Conservation (phyloP, 2,113 vertebrate genomes). For the Hyperopisus bebe region DNA sequence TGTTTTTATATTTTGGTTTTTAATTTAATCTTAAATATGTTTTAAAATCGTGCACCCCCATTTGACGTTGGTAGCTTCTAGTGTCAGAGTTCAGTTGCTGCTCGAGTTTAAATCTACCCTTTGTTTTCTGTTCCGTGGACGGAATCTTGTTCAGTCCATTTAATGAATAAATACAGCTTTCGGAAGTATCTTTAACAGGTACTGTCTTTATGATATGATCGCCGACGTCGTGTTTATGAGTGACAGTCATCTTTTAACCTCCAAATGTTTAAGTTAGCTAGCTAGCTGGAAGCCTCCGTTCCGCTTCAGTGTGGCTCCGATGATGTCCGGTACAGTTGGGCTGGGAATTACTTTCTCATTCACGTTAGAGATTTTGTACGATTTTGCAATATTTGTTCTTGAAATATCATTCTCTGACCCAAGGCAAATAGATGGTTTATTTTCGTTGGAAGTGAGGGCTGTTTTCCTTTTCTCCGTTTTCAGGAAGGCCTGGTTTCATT, state of each 20-base stretch:
- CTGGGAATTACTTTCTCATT: not conserved
- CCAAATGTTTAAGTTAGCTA: not conserved
- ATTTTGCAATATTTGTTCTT: not conserved
- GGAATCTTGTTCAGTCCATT: not conserved
- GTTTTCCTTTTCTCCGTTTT: not conserved
- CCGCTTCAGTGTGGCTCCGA: not conserved
- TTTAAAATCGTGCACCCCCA: not conserved
- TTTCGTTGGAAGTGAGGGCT: not conserved
- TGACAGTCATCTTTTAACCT: not conserved
- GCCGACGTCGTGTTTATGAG: not conserved
- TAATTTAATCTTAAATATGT: not conserved
- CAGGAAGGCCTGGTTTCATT: not conserved
- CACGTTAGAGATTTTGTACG: not conserved
- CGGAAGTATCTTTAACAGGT: constrained; percentile 5
- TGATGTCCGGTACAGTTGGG: not conserved
- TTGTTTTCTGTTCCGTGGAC: constrained; percentile 6
- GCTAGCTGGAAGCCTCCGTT: not conserved
- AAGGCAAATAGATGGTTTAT: not conserved
- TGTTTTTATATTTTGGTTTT: not conserved
- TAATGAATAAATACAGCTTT: not conserved
- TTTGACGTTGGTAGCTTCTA: constrained; percentile 6
- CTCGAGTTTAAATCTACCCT: constrained; percentile 7
- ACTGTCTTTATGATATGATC: not conserved
- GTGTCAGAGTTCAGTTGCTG: constrained; percentile 16
- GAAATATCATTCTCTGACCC: not conserved